Conservation (phyloP, 2,113 vertebrate genomes). For the Alaudala cheleensis region DNA sequence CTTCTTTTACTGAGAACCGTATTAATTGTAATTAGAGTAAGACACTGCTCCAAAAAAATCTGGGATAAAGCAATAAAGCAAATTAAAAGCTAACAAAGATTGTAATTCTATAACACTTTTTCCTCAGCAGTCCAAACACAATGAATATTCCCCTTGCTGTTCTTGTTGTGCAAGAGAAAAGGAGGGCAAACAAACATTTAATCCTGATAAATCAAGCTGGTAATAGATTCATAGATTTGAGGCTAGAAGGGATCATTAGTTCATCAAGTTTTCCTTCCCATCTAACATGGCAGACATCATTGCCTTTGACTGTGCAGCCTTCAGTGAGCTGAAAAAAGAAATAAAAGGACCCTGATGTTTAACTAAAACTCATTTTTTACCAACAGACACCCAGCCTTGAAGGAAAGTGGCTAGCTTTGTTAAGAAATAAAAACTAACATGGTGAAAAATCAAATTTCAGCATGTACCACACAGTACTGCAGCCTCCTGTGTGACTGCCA, state of each 20-base stretch:
- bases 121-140: neutral
- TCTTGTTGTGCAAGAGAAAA: neutral
- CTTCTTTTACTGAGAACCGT: neutral
- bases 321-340: neutral
- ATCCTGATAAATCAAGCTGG: neutral
- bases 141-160: neutral
- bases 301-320: neutral
- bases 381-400: neutral
- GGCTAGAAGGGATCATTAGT: neutral
- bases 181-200: neutral
- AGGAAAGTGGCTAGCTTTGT: neutral
- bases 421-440: neutral
- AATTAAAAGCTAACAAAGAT: neutral
- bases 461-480: too few species aligned
- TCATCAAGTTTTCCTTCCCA: neutral
- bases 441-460: neutral
- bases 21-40: neutral
- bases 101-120: neutral
- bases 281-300: neutral
- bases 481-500: neutral
- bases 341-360: neutral
- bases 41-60: neutral
- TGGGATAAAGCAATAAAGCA: neutral
- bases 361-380: neutral
- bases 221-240: constrained; percentile 13